Evolutionary conservation across 1,140 invertebrate species (phyloP), one percentile per base, ranked within the genome.

Genomic region (Diorhabda carinulata): DNA sequence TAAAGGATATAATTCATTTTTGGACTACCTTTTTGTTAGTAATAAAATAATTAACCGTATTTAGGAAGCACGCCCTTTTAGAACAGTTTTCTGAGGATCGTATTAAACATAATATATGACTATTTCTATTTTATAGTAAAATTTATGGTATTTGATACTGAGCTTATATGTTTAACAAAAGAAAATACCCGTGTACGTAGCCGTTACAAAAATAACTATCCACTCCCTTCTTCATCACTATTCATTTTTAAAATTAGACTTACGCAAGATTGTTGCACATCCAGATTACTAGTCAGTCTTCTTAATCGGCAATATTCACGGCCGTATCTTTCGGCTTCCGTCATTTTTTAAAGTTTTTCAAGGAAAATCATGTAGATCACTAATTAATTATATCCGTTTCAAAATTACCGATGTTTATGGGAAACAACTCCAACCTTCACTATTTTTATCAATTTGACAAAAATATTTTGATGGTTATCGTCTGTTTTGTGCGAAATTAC

Each of bases 271-370:
- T 85, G 83, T 73, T 86, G 80, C 61, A 84, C 82, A 69, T 87
- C 85, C 65, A 87, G 82, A 78, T 88, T 87, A 71, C 85, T 87
- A 2, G 88, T 90, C 0, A 90, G 74, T 72, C 87, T 83, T 66
- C 87, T 78, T 52, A 90, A 75, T 73, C 87, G 83, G 57, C 82
- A 84, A 67, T 90, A 91, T 72, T 90, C 89, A 73, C 86, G 84
- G 2, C 84, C 85, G 77, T 90, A 91, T 71, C 76, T 60, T 47
- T 71, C 72, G 10, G 52, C 69, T 63, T 73, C 71, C 43, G 75
- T 70, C 75, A 77, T 77, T 72, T 70, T 75, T 61, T 41, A 61
- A 25, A 25, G 4, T 25, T 40, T 61, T 52, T 52, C 47, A 52
- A 52, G 47, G 47, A 6, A n/a, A 52, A 52, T 52, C 47, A 52